Percentiles rank a stretch among this genome's conserved stretches.
Evolutionary conservation across 2,888 invertebrate species (phyloP).

Genomic region (Anorthoa munda): DNA sequence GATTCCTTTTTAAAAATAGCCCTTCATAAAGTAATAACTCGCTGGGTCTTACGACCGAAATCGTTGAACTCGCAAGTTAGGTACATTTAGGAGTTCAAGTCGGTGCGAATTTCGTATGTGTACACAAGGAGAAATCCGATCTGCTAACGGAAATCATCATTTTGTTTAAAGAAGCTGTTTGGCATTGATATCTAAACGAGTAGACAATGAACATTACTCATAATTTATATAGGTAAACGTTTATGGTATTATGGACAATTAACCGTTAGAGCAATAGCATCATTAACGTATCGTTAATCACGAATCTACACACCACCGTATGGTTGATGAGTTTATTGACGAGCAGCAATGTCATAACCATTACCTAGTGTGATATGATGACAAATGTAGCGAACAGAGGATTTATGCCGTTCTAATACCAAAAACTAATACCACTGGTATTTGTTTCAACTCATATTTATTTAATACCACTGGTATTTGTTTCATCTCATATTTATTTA

Average conservation of each 20-base stretch:
- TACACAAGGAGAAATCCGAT: constrained; percentile 14
- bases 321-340: constrained; percentile 25
- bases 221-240: neutral
- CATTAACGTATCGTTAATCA: constrained; percentile 33
- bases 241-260: constrained; percentile 32
- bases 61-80: constrained; percentile 17
- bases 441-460: too few species aligned
- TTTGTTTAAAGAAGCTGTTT: constrained; percentile 27
- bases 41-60: constrained; percentile 5
- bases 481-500: too few species aligned
- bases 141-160: constrained; percentile 14
- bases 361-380: constrained; percentile 1
- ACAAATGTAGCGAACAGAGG: constrained; percentile 3
- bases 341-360: constrained; percentile 15
- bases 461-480: too few species aligned
- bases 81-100: constrained; percentile 19
- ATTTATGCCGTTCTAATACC: too few species aligned
- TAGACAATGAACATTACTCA: constrained; percentile 11
- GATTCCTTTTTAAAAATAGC: neutral
- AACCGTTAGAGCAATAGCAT: constrained; percentile 20
- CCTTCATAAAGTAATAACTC: constrained; percentile 1
- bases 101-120: constrained; percentile 18
- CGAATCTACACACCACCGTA: neutral
- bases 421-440: too few species aligned
- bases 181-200: constrained; percentile 9